These are phyloP conservation scores for Nomada flava DNA, from an alignment of 2,888 invertebrate genomes.

Conservation along the genomic window DNA sequence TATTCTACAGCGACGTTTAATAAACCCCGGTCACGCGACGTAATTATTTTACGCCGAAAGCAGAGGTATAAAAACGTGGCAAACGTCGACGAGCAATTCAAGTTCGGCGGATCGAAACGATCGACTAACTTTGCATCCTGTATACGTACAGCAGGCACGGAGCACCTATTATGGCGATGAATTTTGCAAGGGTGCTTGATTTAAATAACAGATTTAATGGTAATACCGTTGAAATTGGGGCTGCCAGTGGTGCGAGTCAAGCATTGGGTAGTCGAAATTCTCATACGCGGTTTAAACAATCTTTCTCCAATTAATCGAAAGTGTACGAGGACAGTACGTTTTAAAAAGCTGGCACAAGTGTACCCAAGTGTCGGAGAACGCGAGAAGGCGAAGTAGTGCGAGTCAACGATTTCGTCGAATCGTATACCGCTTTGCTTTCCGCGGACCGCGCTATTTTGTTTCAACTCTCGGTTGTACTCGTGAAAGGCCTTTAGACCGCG, in stretches of 20 bases:
- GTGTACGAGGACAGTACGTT: neutral
- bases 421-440: neutral
- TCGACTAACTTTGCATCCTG: neutral
- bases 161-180: neutral
- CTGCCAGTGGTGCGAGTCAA: constrained; percentile 2
- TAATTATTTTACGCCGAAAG: constrained; percentile 31
- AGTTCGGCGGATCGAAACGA: constrained; percentile 18
- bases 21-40: constrained; percentile 55
- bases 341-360: neutral
- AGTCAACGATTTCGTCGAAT: constrained; percentile 25
- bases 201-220: neutral
- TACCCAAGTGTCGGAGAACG: neutral
- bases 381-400: constrained; percentile 18
- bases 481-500: neutral
- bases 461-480: neutral
- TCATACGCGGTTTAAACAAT: too few relatives aligned
- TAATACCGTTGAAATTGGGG: neutral
- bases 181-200: neutral
- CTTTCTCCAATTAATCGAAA: neutral
- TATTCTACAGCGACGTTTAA: constrained; percentile 25
- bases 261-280: neutral
- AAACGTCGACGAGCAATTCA: neutral
- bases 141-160: neutral
- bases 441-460: constrained; percentile 10
- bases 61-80: neutral